These are phyloP conservation scores for Anadara kagoshimensis DNA, from an alignment of 1,140 invertebrate species.

Conservation along the genomic window DNA sequence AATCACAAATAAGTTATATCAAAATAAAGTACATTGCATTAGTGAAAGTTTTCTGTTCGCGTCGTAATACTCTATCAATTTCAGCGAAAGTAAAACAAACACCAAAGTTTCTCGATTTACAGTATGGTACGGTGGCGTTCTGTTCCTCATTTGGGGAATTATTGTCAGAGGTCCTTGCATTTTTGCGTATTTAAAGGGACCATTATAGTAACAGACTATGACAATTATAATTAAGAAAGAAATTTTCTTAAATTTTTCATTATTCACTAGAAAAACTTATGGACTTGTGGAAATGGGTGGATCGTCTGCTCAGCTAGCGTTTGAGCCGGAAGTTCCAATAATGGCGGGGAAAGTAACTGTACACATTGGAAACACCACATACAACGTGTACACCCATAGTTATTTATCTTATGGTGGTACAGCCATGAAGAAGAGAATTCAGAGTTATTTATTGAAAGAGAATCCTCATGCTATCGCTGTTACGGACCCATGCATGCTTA, in stretches of 20 bases:
- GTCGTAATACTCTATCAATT: too few species aligned
- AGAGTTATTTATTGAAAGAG: constrained; percentile 27
- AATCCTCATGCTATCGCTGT: constrained; percentile 16
- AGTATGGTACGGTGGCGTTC: too few species aligned
- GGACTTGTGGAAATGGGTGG: constrained; percentile 77
- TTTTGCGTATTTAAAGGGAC: too few species aligned
- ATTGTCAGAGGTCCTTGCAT: too few species aligned
- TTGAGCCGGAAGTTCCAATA: constrained; percentile 59
- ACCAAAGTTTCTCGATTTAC: too few species aligned
- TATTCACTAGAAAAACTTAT: constrained; percentile 31
- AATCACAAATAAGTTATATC: too few species aligned
- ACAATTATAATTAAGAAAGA: neutral
- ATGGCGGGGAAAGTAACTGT: constrained; percentile 62
- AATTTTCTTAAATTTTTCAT: neutral
- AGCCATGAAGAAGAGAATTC: constrained; percentile 49
- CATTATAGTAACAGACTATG: neutral
- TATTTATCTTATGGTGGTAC: constrained; percentile 74
- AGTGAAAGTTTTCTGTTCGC: too few species aligned
- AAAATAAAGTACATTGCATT: too few species aligned
- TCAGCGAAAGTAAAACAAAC: too few species aligned
- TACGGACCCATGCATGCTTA: constrained; percentile 57
- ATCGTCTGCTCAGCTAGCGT: constrained; percentile 76
- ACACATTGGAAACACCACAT: constrained; percentile 65
- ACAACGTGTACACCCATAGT: constrained; percentile 72
- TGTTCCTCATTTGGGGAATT: too few species aligned